Percentiles rank a stretch among this genome's conserved stretches.
Evolutionary conservation across 2,113 vertebrate genomes (phyloP).

Genomic region (Poeciliopsis turrubarensis): DNA sequence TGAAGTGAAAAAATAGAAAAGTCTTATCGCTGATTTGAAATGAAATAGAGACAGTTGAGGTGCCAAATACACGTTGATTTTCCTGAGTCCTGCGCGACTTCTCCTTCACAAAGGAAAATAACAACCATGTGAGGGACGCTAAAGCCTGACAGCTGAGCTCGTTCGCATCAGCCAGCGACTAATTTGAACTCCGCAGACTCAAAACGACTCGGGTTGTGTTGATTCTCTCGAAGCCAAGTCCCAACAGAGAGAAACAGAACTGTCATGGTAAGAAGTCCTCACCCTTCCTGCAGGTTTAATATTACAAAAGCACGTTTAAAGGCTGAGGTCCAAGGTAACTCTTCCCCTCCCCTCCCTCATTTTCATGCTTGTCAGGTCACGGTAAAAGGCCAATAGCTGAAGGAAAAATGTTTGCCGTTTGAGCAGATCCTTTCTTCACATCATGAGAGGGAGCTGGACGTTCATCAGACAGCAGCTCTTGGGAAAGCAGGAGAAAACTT

Average conservation of each 20-base stretch:
- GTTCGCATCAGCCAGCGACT: conserved; percentile 16
- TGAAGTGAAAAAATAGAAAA: conserved; percentile 37
- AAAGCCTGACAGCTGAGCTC: conserved; percentile 28
- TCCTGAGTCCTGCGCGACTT: conserved; percentile 18
- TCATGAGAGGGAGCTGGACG: conserved; percentile 44
- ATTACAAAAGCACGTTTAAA: conserved; percentile 43
- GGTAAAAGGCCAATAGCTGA: conserved; percentile 37
- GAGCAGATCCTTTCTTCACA: conserved; percentile 31
- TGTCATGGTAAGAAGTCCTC: conserved; percentile 14
- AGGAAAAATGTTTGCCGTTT: conserved; percentile 46
- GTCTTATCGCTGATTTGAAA: conserved; percentile 28
- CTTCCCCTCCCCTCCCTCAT: conserved; percentile 23
- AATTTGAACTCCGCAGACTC: conserved; percentile 19
- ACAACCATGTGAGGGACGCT: conserved; percentile 38
- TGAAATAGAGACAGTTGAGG: conserved; percentile 25
- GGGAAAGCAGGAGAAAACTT: conserved; percentile 35
- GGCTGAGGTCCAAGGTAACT: conserved; percentile 21
- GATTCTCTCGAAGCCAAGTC: conserved; percentile 37
- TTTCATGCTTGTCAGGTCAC: conserved; percentile 48
- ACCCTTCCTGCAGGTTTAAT: conserved; percentile 32
- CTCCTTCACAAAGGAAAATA: conserved; percentile 32
- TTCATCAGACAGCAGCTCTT: conserved; percentile 55
- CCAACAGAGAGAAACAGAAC: conserved; percentile 30
- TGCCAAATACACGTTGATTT: conserved; percentile 33
- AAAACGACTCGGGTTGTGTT: conserved; percentile 31